Percentiles rank a stretch among this genome's conserved stretches.
These are phyloP conservation scores for Leptinotarsa haldemani DNA, from an alignment of 2,888 invertebrate species.

Conservation along the genomic window DNA sequence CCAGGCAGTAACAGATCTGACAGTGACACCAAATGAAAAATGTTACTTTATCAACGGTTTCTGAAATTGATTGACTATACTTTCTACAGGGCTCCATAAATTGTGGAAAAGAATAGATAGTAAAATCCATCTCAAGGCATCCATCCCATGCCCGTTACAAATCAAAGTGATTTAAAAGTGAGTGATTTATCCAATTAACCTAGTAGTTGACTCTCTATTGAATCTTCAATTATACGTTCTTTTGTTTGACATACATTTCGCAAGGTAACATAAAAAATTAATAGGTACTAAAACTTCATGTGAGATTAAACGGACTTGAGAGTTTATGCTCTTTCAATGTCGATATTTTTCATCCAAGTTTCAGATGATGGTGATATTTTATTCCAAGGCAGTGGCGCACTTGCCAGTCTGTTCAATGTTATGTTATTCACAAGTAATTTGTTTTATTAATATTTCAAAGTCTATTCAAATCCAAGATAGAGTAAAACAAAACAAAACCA, in stretches of 20 bases:
- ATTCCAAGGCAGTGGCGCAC: not conserved
- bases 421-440: not conserved
- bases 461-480: no score
- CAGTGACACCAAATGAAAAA: no score
- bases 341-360: conserved; percentile 3
- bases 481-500: no score
- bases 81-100: conserved; percentile 1
- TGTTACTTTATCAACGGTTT: not conserved
- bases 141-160: conserved; percentile 3
- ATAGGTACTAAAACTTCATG: conserved; percentile 21
- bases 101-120: conserved; percentile 3
- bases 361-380: conserved; percentile 1
- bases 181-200: conserved; percentile 33
- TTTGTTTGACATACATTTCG: conserved; percentile 39
- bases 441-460: no score
- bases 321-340: conserved; percentile 14
- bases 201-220: conserved; percentile 30
- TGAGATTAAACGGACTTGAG: conserved; percentile 4
- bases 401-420: not conserved
- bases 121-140: conserved; percentile 5
- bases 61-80: not conserved
- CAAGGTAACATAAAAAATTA: conserved; percentile 36
- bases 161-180: conserved; percentile 33
- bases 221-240: conserved; percentile 32
- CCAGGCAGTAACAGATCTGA: no score